Conservation (phyloP, 2,888 invertebrate genomes). For the Galerucella calmariensis region DNA sequence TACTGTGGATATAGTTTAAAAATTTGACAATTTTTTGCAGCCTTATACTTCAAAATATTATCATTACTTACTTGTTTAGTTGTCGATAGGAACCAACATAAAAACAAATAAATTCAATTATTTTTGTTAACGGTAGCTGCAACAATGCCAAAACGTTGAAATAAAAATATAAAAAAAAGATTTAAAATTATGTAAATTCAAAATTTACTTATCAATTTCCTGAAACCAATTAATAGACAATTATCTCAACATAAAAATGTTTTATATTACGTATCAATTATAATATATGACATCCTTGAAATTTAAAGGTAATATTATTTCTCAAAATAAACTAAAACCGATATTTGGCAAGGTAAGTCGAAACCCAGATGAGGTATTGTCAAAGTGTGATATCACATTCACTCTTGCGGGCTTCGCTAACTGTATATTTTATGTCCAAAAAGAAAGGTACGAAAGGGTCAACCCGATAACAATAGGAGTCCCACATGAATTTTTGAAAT, state of each 20-base stretch:
- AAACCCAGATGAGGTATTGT: background rate
- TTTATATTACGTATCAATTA: background rate
- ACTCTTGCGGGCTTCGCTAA: conserved; percentile 7
- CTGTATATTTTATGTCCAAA: conserved; percentile 19
- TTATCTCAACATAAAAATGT: background rate
- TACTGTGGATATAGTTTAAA: too few species aligned
- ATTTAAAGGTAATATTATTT: background rate
- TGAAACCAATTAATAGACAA: background rate
- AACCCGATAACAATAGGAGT: conserved; percentile 39
- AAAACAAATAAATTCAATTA: too few species aligned
- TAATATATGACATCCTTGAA: background rate
- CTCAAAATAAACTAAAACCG: background rate
- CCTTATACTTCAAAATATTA: too few species aligned
- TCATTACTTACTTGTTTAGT: too few species aligned
- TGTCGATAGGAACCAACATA: too few species aligned
- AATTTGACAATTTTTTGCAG: too few species aligned
- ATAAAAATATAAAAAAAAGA: too few species aligned
- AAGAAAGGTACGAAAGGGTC: conserved; percentile 35
- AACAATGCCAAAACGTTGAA: too few species aligned
- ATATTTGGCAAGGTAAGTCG: background rate
- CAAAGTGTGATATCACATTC: conserved; percentile 15
- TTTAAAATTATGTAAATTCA: background rate
- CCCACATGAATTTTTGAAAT: conserved; percentile 38
- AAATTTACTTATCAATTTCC: background rate
- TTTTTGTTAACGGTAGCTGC: too few species aligned